These are phyloP conservation scores for Tympanoctomys barrerae DNA, from an alignment of 2,797 vertebrate species.

Conservation along the genomic window DNA sequence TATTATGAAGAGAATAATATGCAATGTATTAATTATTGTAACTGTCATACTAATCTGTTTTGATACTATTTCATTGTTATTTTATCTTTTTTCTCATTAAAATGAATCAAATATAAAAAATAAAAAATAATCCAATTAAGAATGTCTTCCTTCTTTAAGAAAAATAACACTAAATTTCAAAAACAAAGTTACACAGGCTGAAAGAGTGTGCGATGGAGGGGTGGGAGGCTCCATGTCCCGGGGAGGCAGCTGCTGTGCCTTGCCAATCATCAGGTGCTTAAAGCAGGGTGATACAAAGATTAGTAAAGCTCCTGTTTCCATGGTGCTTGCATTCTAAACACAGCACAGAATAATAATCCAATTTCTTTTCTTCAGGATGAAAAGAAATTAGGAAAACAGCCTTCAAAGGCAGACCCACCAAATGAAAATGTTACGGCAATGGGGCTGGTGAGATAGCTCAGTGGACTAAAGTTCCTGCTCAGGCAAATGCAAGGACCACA, in stretches of 20 bases:
- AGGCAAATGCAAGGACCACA: too few species aligned
- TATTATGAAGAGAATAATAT: too few species aligned
- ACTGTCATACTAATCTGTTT: too few species aligned
- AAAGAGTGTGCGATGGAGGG: background rate
- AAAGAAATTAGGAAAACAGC: conserved; percentile 3
- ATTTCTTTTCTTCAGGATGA: too few species aligned
- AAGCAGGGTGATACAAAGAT: background rate
- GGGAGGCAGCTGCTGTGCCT: background rate
- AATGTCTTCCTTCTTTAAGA: background rate
- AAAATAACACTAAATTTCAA: conserved; percentile 11
- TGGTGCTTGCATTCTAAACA: background rate
- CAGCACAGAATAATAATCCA: background rate
- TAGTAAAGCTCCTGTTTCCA: background rate
- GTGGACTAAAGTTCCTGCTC: too few species aligned
- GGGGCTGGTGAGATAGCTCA: too few species aligned
- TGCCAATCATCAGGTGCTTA: background rate
- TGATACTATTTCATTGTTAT: too few species aligned
- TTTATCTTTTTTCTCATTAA: too few species aligned
- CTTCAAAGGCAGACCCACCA: background rate
- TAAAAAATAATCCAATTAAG: background rate
- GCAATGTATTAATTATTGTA: too few species aligned
- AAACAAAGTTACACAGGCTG: background rate
- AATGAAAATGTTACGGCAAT: background rate
- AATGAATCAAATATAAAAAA: too few species aligned
- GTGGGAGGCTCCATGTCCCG: background rate